Evolutionary conservation across 2,888 invertebrate genomes (phyloP).

Genomic region (Noctua fimbriata): DNA sequence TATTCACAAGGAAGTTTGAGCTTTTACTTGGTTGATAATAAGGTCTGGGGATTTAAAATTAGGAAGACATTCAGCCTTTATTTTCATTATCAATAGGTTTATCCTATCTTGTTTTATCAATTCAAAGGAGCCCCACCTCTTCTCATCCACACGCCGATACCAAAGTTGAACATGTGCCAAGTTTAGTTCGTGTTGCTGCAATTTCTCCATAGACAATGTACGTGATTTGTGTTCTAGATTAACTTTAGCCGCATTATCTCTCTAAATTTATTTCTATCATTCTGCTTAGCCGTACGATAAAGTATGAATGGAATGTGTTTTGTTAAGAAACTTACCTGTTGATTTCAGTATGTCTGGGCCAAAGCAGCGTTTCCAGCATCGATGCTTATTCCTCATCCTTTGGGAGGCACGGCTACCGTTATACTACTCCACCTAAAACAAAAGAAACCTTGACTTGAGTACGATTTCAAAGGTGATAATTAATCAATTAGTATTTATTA

Average conservation of each 20-base stretch:
- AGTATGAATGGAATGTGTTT: constrained; percentile 47
- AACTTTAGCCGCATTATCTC: constrained; percentile 49
- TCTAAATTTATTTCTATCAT: constrained; percentile 56
- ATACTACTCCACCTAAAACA: constrained; percentile 79
- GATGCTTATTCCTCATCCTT: constrained; percentile 89
- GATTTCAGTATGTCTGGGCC: constrained; percentile 81
- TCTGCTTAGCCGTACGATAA: constrained; percentile 43
- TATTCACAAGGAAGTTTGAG: not conserved
- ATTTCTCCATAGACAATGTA: constrained; percentile 55
- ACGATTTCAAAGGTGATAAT: constrained; percentile 51
- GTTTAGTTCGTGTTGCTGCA: constrained; percentile 53
- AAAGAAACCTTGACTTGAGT: constrained; percentile 66
- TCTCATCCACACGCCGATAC: constrained; percentile 46
- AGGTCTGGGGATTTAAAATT: not conserved
- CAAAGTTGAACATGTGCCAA: constrained; percentile 58
- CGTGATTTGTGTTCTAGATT: constrained; percentile 56
- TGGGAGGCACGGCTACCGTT: constrained; percentile 80
- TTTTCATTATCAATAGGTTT: not conserved
- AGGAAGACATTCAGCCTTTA: not conserved
- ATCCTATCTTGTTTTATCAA: constrained; percentile 1
- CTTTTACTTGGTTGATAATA: not conserved
- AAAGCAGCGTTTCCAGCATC: constrained; percentile 83
- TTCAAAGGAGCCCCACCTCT: constrained; percentile 29
- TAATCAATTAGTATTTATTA: constrained; percentile 81
- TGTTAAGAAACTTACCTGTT: constrained; percentile 79